Conservation (phyloP, 2,797 vertebrate genomes). For the Semotilus atromaculatus region DNA sequence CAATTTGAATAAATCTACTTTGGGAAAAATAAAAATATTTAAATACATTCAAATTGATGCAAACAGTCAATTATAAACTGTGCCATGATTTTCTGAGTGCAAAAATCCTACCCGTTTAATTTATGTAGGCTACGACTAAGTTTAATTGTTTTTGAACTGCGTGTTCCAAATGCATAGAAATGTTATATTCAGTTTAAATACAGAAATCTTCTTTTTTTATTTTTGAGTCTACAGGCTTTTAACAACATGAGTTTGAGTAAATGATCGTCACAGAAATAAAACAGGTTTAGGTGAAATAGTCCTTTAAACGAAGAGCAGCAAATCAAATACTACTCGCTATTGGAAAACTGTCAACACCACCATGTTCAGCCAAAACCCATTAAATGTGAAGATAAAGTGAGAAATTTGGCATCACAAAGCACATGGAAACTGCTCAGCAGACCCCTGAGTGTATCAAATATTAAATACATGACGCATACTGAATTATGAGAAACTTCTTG, state of each 20-base stretch:
- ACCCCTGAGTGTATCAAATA: neutral
- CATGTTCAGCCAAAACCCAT: constrained; percentile 11
- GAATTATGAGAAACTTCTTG: too few species aligned
- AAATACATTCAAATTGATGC: neutral
- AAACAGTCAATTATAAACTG: neutral
- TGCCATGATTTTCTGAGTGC: neutral
- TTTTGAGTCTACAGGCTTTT: neutral
- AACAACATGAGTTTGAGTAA: neutral
- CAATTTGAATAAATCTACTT: neutral
- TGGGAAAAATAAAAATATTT: neutral
- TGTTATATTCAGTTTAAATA: neutral
- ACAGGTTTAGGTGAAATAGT: neutral
- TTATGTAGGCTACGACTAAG: neutral
- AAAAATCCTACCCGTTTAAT: neutral
- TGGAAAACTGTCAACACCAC: constrained; percentile 3
- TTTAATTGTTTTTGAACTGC: neutral
- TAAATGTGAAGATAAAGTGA: constrained; percentile 3
- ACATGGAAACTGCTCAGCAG: neutral
- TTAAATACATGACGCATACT: neutral
- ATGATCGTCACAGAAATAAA: neutral
- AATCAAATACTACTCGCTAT: neutral
- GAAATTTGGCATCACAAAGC: neutral
- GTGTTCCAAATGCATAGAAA: neutral
- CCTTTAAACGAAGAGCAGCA: neutral
- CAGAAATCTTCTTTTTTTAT: neutral